Evolutionary conservation across 2,888 invertebrate species (phyloP).

Genomic region (Lacanobia oleracea): DNA sequence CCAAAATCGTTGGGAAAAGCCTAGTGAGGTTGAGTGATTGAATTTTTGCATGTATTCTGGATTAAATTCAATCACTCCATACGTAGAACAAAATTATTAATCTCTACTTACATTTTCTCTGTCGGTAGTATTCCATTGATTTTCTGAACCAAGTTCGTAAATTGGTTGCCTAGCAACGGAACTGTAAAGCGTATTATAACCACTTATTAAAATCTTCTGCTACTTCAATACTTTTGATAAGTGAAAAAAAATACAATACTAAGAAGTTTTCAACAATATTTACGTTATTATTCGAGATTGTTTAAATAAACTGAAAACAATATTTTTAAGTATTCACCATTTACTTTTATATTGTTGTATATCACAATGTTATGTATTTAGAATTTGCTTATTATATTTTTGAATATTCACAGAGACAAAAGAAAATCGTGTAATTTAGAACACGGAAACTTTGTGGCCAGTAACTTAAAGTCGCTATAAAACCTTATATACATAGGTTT

Average conservation of each 20-base stretch:
- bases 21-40: no score
- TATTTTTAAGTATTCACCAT: neutral
- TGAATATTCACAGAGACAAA: no score
- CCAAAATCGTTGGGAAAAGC: no score
- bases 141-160: neutral
- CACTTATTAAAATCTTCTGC: neutral
- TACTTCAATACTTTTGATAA: neutral
- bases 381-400: no score
- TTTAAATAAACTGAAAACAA: neutral
- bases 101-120: neutral
- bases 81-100: no score
- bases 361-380: no score
- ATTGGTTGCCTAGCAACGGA: constrained; percentile 9
- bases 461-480: no score
- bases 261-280: neutral
- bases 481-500: no score
- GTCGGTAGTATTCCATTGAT: neutral
- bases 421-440: no score
- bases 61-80: no score
- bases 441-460: no score
- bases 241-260: neutral
- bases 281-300: neutral
- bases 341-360: neutral
- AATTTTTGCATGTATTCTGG: no score
- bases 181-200: neutral